These are phyloP conservation scores for Melieria picta DNA, from an alignment of 2,888 invertebrate genomes.

Conservation along the genomic window DNA sequence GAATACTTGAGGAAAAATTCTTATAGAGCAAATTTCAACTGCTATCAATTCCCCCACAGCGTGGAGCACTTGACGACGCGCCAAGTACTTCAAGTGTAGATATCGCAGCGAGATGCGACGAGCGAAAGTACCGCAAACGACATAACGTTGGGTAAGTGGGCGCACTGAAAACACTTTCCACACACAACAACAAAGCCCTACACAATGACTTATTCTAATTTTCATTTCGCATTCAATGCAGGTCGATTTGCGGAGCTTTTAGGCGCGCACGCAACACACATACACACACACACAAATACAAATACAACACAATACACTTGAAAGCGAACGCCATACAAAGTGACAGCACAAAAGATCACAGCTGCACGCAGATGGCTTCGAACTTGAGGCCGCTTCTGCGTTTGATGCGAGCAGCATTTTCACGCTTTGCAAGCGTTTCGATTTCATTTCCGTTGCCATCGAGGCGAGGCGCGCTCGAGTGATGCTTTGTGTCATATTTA, in stretches of 20 bases:
- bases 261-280: not conserved
- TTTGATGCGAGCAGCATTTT: slow-evolving; percentile 32
- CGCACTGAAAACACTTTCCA: not conserved
- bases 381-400: slow-evolving; percentile 18
- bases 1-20: not conserved
- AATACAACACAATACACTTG: not conserved
- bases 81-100: not conserved
- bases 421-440: slow-evolving; percentile 23
- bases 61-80: slow-evolving; percentile 6
- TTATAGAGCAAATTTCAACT: not conserved
- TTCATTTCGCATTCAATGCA: slow-evolving; percentile 32
- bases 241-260: slow-evolving; percentile 26
- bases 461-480: not conserved
- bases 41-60: slow-evolving; percentile 22
- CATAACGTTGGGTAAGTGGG: not conserved
- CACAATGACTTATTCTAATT: slow-evolving; percentile 17
- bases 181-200: slow-evolving; percentile 7
- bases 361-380: not conserved
- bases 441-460: slow-evolving; percentile 22
- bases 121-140: not conserved
- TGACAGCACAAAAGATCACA: not conserved
- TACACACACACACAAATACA: not conserved
- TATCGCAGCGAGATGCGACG: not conserved
- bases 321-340: too few relatives aligned
- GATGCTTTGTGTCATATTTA: not conserved